Conservation (phyloP, 1,140 invertebrate genomes). For the Trichonephila clavipes region DNA sequence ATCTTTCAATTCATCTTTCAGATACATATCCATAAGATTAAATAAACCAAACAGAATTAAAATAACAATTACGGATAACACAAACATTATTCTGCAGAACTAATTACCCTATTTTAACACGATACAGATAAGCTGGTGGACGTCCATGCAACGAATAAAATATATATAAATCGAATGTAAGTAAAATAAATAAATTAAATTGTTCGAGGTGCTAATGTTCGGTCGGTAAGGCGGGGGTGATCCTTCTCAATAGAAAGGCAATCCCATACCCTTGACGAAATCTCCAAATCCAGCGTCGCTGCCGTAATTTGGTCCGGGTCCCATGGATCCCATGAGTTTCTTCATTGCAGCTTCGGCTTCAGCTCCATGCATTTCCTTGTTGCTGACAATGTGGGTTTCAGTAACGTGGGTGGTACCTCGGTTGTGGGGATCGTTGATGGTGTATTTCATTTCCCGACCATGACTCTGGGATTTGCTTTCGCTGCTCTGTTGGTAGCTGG, state of each 20-base stretch:
- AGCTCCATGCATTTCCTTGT: conserved; percentile 69
- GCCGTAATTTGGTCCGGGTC: not conserved
- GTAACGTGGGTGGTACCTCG: conserved; percentile 66
- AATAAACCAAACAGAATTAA: conserved; percentile 71
- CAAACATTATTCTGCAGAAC: conserved; percentile 53
- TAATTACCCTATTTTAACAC: not conserved
- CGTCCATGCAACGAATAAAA: not conserved
- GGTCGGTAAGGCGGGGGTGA: not conserved
- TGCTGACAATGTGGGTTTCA: conserved; percentile 71
- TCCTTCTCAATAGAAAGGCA: conserved; percentile 49
- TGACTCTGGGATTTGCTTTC: conserved; percentile 50
- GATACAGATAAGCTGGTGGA: not conserved
- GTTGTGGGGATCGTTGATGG: conserved; percentile 67
- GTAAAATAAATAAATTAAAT: conserved; percentile 63
- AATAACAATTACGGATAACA: conserved; percentile 71
- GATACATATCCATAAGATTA: conserved; percentile 75
- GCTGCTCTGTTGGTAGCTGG: not conserved
- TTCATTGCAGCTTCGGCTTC: conserved; percentile 76
- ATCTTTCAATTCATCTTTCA: conserved; percentile 74
- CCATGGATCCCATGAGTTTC: conserved; percentile 75
- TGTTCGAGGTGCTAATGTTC: conserved; percentile 29
- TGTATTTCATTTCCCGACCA: conserved; percentile 74
- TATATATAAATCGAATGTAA: not conserved
- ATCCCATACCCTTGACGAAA: conserved; percentile 65
- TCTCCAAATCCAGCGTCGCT: conserved; percentile 49